phyloP scores from a whole-genome alignment of 2,888 invertebrate genomes.

The Bimastos eiseni region DNA sequence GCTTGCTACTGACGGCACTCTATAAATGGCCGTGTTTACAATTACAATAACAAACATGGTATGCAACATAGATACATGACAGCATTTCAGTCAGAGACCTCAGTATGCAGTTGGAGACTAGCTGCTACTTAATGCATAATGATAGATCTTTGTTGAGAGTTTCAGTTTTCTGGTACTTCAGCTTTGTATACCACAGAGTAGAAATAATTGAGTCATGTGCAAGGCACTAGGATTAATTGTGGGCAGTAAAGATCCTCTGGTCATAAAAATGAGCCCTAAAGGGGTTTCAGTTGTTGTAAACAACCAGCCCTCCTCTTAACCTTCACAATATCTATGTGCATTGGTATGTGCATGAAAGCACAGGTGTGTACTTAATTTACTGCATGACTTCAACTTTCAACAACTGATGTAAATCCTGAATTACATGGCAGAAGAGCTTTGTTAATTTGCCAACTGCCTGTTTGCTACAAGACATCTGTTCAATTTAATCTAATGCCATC shows the following conservation, averaged over 20 bases:
- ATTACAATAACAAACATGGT: no score
- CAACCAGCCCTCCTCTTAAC: background rate
- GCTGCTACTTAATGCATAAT: background rate
- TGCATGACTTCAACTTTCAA: background rate
- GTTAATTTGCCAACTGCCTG: slow-evolving; percentile 1
- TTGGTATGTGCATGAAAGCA: background rate
- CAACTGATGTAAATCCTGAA: background rate
- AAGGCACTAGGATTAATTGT: background rate
- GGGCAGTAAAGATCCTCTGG: background rate
- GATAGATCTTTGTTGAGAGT: background rate
- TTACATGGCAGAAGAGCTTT: background rate
- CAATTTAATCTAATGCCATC: background rate
- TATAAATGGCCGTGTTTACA: no score
- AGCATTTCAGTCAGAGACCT: background rate
- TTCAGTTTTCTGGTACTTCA: background rate
- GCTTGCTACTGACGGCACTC: no score
- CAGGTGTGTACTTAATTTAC: background rate
- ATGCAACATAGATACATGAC: no score
- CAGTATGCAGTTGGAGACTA: background rate
- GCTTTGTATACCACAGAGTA: background rate
- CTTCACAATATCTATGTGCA: background rate
- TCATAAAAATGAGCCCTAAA: background rate
- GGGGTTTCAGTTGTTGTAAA: background rate
- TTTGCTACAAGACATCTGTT: background rate
- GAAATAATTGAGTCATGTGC: background rate